Evolutionary conservation across 2,888 invertebrate species (phyloP).

Genomic region (Spodoptera exigua): DNA sequence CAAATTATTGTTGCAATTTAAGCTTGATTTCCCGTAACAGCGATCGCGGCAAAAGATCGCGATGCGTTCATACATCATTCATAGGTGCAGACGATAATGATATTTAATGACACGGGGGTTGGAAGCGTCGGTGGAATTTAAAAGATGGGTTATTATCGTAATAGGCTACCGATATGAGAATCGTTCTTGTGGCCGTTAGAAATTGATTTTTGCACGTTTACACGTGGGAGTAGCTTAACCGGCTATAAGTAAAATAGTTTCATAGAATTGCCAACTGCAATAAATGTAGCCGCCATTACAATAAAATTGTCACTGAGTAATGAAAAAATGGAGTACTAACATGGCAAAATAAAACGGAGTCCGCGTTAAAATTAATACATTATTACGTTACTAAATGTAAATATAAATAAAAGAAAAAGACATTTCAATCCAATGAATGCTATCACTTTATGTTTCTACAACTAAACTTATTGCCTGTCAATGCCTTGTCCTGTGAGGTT

Average conservation of each 20-base stretch:
- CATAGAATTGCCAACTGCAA: too few relatives aligned
- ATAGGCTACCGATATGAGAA: constrained; percentile 21
- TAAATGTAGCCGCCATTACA: too few relatives aligned
- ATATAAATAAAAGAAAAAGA: too few relatives aligned
- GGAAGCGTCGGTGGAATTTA: constrained; percentile 39
- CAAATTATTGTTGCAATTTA: constrained; percentile 74
- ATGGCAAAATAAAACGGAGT: too few relatives aligned
- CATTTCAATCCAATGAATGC: too few relatives aligned
- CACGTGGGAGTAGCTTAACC: too few relatives aligned
- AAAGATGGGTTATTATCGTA: constrained; percentile 52
- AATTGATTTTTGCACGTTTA: not conserved
- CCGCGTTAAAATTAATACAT: too few relatives aligned
- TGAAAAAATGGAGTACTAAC: constrained; percentile 1
- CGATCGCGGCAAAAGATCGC: constrained; percentile 73
- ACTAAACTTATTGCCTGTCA: constrained; percentile 11
- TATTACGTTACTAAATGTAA: too few relatives aligned
- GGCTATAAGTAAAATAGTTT: too few relatives aligned
- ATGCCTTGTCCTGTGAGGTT: constrained; percentile 23
- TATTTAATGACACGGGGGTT: constrained; percentile 71
- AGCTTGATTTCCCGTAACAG: constrained; percentile 75
- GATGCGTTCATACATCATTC: constrained; percentile 82
- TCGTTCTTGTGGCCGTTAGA: constrained; percentile 7
- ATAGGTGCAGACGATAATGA: constrained; percentile 76
- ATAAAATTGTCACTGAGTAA: constrained; percentile 12
- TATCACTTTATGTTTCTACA: too few relatives aligned